Evolutionary conservation across 2,797 vertebrate species (phyloP).

Genomic region (Siniperca scherzeri): DNA sequence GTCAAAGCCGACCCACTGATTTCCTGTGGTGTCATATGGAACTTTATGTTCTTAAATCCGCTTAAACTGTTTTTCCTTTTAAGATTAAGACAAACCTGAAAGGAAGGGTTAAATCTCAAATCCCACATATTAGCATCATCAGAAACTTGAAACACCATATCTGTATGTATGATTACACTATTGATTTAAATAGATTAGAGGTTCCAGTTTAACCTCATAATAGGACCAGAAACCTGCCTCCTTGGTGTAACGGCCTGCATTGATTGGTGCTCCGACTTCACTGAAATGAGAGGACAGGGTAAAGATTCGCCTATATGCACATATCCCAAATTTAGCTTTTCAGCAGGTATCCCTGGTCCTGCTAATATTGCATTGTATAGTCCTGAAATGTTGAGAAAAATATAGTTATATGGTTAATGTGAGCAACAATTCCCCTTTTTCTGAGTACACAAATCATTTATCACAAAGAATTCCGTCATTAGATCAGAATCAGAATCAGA

Average conservation of each 20-base stretch:
- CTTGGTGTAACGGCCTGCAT: constrained; percentile 76
- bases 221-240: constrained; percentile 83
- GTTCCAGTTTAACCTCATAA: constrained; percentile 79
- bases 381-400: constrained; percentile 56
- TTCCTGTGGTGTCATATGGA: constrained; percentile 81
- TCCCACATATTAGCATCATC: not conserved
- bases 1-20: constrained; percentile 86
- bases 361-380: constrained; percentile 83
- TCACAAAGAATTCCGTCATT: not conserved
- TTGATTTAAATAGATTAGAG: not conserved
- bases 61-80: constrained; percentile 48
- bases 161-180: too few species aligned
- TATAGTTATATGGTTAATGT: not conserved
- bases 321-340: constrained; percentile 84
- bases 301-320: constrained; percentile 81
- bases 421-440: not conserved
- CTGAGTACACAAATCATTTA: not conserved
- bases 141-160: not conserved
- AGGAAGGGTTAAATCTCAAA: not conserved
- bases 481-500: too few species aligned
- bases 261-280: constrained; percentile 65
- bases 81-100: constrained; percentile 83
- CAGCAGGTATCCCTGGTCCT: constrained; percentile 67
- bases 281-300: constrained; percentile 45
- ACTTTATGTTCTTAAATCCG: constrained; percentile 82